Base-by-base conservation (phyloP, 2,113 vertebrate genomes). In the Machaerirhynchus nigripectus region DNA sequence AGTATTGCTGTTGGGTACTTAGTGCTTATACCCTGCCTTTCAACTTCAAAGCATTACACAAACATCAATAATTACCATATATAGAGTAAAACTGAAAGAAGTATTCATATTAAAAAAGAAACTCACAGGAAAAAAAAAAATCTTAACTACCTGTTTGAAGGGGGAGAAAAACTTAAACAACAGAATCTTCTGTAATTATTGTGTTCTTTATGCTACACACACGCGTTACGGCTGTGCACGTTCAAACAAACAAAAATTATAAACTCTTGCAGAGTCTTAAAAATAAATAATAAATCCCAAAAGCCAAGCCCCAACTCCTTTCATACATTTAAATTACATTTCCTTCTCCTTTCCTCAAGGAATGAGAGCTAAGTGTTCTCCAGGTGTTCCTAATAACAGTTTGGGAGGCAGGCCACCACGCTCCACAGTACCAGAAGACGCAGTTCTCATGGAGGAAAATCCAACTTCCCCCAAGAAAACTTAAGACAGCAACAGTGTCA, bases 301-400 rank as follows among this genome's bases (percentile, higher is more conserved):
- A 79, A 91, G 78, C 47, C 84, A 79, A 84, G 53, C 9, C 15
- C 30, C 47, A 88, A 60, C 4, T 56, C 47, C 18, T 81, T 90
- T 84, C 39, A 64, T 15, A 53, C 9, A 30, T 59, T 50, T 47
- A 49, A 81, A 74, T 75, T 65, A 82, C 40, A 73, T 40, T 97
- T 95, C 70, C 69, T 91, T 69, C 57, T 57, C 74, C n/a, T 75
- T 85, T 96, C 87, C 94, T 91, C 30, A 15, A 79, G 17, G 75
- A 76, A 65, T 47, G 80, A 92, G 88, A 37, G 57, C 26, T 31
- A 90, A 96, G 83, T 71, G 69, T 37, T 95, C 94, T 94, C 97
- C 91, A 97, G 93, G 96, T 93, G 95, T 86, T 94, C 96, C 81
- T 81, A 95, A 12, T 56, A 95, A 95, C 76, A 83, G 84, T 88